These are phyloP conservation scores for Acanthaster planci DNA, from an alignment of 35 echinoderm and acorn worm species.

Conservation along the genomic window DNA sequence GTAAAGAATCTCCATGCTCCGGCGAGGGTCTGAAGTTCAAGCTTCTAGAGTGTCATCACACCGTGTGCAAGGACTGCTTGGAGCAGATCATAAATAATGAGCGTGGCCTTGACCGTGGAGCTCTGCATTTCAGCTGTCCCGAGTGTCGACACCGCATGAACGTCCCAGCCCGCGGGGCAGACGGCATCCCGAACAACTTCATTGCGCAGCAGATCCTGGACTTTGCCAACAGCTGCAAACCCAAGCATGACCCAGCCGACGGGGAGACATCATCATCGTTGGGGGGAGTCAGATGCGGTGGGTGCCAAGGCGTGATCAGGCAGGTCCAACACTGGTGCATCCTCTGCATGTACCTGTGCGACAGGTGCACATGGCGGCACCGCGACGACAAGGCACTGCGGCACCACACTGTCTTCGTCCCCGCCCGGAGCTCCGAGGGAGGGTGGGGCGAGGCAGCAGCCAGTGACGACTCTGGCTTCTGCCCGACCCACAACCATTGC, in stretches of 20 bases:
- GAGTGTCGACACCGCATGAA: background rate
- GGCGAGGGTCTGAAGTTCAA: background rate
- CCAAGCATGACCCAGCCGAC: background rate
- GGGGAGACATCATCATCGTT: background rate
- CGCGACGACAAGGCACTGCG: background rate
- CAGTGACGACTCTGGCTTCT: background rate
- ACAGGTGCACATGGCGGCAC: background rate
- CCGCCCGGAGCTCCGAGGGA: background rate
- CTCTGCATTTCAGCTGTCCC: background rate
- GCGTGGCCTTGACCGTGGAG: no score
- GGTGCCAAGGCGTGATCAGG: background rate
- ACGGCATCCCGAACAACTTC: constrained; percentile 6
- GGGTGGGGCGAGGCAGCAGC: no score
- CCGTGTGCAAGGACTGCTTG: background rate
- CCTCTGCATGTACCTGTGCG: background rate
- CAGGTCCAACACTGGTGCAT: background rate
- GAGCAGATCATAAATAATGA: background rate
- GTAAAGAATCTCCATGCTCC: background rate
- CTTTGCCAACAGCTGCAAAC: background rate
- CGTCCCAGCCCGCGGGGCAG: background rate
- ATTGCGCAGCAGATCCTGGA: background rate
- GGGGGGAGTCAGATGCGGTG: background rate
- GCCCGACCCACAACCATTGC: background rate
- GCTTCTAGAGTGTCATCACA: constrained; percentile 1
- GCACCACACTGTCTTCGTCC: background rate